Conservation (phyloP, 2,797 vertebrate genomes). For the Bradypus variegatus region DNA sequence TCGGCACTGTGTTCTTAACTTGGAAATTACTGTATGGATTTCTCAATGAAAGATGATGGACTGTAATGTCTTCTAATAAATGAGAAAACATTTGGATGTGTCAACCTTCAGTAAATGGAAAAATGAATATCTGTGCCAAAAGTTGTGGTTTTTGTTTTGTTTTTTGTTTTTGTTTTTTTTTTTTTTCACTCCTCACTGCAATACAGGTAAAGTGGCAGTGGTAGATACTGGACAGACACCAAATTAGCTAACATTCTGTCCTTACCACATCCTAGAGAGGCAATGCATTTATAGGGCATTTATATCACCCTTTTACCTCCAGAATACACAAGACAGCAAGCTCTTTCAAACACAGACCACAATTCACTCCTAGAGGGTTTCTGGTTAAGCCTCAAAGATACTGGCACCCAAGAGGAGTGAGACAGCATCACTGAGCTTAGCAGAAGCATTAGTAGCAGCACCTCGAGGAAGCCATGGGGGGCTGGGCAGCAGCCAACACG, state of each 20-base stretch:
- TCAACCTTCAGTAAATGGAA: slow-evolving; percentile 58
- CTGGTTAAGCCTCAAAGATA: neutral
- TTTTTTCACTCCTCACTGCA: neutral
- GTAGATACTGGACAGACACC: slow-evolving; percentile 10
- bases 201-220: slow-evolving; percentile 12
- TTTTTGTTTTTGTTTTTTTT: neutral
- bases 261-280: neutral
- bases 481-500: neutral
- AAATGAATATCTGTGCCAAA: slow-evolving; percentile 48
- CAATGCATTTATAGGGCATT: neutral
- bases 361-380: neutral
- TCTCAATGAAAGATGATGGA: slow-evolving; percentile 40
- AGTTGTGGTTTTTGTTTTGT: neutral
- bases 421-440: neutral
- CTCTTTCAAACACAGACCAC: neutral
- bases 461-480: neutral
- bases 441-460: neutral
- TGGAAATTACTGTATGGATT: neutral
- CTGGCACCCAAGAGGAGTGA: neutral
- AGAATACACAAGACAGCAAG: neutral
- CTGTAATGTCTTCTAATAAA: slow-evolving; percentile 57
- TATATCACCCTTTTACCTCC: neutral
- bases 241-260: neutral
- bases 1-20: neutral
- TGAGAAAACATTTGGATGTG: slow-evolving; percentile 40